phyloP scores from a whole-genome alignment of 1,140 invertebrate genomes.

The Copidosoma floridanum region DNA sequence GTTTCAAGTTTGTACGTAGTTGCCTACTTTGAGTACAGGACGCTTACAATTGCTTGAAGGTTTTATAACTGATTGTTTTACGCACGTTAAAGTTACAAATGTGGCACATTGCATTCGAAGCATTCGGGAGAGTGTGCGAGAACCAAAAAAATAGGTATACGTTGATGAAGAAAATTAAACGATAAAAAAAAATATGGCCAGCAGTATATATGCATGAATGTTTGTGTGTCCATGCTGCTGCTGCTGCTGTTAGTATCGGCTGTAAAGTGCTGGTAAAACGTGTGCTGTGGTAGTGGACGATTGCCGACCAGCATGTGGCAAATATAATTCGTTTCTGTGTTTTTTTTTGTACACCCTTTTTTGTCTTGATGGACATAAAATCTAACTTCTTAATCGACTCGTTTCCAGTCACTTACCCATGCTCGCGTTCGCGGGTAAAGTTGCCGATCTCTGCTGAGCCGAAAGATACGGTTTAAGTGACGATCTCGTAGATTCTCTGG shows the following conservation, averaged over 20 bases:
- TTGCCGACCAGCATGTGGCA: conserved; percentile 3
- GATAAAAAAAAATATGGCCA: conserved; percentile 18
- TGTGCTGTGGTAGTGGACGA: too few relatives aligned
- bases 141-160: conserved; percentile 14
- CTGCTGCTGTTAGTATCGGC: too few relatives aligned
- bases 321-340: conserved; percentile 18
- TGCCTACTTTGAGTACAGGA: not conserved
- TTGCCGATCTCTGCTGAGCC: conserved; percentile 69
- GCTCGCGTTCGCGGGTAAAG: conserved; percentile 67
- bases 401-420: conserved; percentile 57
- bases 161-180: too few relatives aligned
- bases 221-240: too few relatives aligned
- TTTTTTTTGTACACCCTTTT: not conserved
- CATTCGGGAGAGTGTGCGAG: conserved; percentile 18
- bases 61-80: conserved; percentile 22
- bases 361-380: too few relatives aligned
- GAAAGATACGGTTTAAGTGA: conserved; percentile 69
- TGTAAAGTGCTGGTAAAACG: not conserved
- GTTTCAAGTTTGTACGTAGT: conserved; percentile 12
- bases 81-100: conserved; percentile 32
- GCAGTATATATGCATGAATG: too few relatives aligned
- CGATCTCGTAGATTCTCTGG: conserved; percentile 73
- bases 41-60: conserved; percentile 12
- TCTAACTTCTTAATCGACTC: too few relatives aligned
- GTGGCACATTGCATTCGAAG: conserved; percentile 36